Evolutionary conservation across 2,113 vertebrate species (phyloP).

Genomic region (Pao palembangensis): DNA sequence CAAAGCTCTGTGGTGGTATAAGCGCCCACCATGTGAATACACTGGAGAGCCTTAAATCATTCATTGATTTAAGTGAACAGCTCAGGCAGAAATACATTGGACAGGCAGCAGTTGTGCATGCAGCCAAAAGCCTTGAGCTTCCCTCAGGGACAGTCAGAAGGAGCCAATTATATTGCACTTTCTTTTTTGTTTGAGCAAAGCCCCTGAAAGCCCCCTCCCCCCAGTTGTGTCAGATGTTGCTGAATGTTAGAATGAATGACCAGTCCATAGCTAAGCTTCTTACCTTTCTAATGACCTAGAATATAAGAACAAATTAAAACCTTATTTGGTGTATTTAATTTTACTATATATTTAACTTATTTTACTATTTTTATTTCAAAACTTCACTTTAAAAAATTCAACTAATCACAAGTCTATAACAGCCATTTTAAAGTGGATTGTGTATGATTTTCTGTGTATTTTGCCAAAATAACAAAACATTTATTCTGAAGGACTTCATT

Average conservation of each 20-base stretch:
- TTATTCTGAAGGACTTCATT: constrained; percentile 3
- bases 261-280: neutral
- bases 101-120: constrained; percentile 33
- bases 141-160: constrained; percentile 11
- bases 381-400: neutral
- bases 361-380: constrained; percentile 10
- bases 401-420: neutral
- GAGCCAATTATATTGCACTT: constrained; percentile 26
- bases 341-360: neutral
- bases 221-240: neutral
- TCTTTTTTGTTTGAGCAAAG: constrained; percentile 12
- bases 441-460: neutral
- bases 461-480: neutral
- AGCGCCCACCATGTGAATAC: constrained; percentile 23
- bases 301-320: neutral
- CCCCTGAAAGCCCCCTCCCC: neutral
- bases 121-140: constrained; percentile 21
- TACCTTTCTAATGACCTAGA: neutral
- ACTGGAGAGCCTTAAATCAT: constrained; percentile 46
- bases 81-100: constrained; percentile 33
- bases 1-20: constrained; percentile 22
- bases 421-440: neutral
- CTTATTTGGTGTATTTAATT: no score
- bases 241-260: neutral
- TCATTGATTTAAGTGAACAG: constrained; percentile 44